These are phyloP conservation scores for Euthynnus affinis DNA, from an alignment of 2,797 vertebrate species.

Conservation along the genomic window DNA sequence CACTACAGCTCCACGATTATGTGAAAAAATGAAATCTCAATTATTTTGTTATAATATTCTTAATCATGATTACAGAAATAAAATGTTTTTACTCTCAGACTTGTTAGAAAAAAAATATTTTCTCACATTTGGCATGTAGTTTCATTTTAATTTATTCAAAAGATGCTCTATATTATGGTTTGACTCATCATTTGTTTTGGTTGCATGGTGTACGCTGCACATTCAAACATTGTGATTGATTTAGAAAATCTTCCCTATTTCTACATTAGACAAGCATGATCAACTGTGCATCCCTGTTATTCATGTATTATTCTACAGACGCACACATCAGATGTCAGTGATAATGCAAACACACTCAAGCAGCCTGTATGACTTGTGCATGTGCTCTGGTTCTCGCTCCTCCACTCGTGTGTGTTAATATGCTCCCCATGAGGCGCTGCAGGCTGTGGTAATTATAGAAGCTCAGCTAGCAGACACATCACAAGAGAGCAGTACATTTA, in stretches of 20 bases:
- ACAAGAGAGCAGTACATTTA: conserved; percentile 70
- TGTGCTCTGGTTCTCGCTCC: conserved; percentile 63
- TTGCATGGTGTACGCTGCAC: not conserved
- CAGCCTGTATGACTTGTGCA: conserved; percentile 56
- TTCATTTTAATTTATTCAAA: not conserved
- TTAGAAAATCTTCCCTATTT: not conserved
- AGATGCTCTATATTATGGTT: not conserved
- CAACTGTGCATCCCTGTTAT: conserved; percentile 15
- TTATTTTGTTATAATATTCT: too few species aligned
- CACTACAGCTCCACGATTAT: not conserved
- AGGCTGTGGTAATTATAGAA: conserved; percentile 87
- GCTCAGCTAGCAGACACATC: conserved; percentile 71
- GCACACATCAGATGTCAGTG: conserved; percentile 29
- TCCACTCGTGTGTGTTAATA: conserved; percentile 88
- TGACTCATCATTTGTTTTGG: not conserved
- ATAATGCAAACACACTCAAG: conserved; percentile 28
- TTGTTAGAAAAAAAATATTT: too few species aligned
- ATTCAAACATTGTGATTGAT: conserved; percentile 11
- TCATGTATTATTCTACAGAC: conserved; percentile 29
- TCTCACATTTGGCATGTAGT: not conserved
- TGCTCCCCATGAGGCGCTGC: conserved; percentile 84
- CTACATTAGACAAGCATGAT: not conserved
- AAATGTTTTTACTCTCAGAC: too few species aligned
- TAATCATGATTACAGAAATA: too few species aligned
- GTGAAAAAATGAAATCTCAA: too few species aligned